Base-by-base conservation (phyloP, 1,140 invertebrate genomes). In the Zophobas morio region DNA sequence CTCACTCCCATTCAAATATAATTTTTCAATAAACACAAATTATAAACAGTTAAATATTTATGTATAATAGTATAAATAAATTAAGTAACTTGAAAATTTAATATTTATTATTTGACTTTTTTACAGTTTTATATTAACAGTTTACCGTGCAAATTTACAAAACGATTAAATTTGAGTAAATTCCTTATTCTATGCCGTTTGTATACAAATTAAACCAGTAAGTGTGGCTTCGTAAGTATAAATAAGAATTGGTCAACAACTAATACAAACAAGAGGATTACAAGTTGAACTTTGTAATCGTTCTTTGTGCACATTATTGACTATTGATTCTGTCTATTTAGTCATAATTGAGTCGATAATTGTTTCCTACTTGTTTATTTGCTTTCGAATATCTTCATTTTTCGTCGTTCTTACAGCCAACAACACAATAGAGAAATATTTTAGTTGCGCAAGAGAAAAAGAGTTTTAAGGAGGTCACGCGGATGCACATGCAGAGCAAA, bases 101-200 rank as follows among this genome's bases (percentile, higher is more conserved):
- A 73, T 54, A 40, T 73, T 74, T 75, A 77, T 73, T 80, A 76
- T 81, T 79, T 79, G 76, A 78, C 72, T 77, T 81, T 79, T 78
- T 75, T 77, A 57, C 73, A 63, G 79, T 73, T 78, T 77, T 46
- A 56, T 81, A 80, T 81, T 81, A 81, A 80, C 78, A 76, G 78
- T 82, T 81, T 81, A 77, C 80, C 54, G 72, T 76, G 78, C 78
- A 82, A 82, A 82, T 82, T 82, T 82, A 80, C 81, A 80, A 77
- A 79, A 78, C 75, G 81, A 82, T 82, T 82, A 81, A 54, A 79
- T 71, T 79, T 81, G 77, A 81, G 79, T 79, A 79, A 80, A 75
- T 75, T 53, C 34, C 34, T 39, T 51, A 34, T 60, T 46, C 34
- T 75, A 39, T 60, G 20, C 4, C n/a, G 33, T n/a, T 54, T 56